Conservation (phyloP, 2,888 invertebrate genomes). For the Bellardia pandia region DNA sequence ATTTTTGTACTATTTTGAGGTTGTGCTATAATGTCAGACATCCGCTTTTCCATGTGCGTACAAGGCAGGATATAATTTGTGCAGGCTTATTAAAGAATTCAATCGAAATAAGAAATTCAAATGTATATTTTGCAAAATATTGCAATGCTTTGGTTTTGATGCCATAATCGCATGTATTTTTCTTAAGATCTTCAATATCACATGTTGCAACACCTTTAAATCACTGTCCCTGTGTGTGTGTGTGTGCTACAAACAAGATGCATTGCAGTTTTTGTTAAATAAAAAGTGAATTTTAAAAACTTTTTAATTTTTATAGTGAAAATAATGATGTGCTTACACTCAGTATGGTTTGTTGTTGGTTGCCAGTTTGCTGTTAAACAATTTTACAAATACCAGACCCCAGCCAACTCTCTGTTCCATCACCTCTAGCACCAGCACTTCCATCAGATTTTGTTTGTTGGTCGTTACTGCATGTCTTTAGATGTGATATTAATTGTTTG, state of each 20-base stretch:
- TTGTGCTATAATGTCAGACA: conserved; percentile 69
- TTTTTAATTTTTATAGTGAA: conserved; percentile 67
- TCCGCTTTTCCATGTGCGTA: conserved; percentile 59
- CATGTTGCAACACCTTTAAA: no score
- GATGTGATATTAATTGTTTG: conserved; percentile 56
- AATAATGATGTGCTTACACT: conserved; percentile 66
- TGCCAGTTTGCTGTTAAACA: conserved; percentile 46
- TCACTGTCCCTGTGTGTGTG: no score
- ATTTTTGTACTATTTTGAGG: conserved; percentile 54
- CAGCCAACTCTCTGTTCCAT: conserved; percentile 2
- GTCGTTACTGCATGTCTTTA: conserved; percentile 58
- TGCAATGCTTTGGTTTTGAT: no score
- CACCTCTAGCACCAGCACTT: conserved; percentile 20
- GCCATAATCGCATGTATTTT: no score
- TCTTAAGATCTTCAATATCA: no score
- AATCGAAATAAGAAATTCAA: background rate
- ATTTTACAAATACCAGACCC: background rate
- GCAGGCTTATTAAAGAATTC: conserved; percentile 44
- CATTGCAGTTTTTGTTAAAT: background rate
- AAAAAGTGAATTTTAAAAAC: conserved; percentile 60
- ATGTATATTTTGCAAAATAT: no score
- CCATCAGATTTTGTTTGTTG: conserved; percentile 37
- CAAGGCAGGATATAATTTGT: conserved; percentile 39
- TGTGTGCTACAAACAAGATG: background rate
- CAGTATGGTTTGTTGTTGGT: conserved; percentile 35